These are phyloP conservation scores for Tenebrosternarchus preto DNA, from an alignment of 2,113 vertebrate species.

Conservation along the genomic window DNA sequence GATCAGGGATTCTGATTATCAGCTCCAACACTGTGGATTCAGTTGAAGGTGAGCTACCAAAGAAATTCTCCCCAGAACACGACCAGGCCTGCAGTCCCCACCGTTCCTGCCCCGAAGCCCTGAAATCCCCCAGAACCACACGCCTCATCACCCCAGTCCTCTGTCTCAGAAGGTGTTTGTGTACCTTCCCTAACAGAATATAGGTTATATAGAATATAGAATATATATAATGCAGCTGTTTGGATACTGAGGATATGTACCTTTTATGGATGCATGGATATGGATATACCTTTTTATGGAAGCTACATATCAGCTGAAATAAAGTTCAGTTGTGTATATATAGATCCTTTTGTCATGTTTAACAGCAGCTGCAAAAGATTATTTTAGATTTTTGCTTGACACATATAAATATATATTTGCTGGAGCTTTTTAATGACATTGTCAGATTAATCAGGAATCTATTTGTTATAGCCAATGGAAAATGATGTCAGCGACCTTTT, in stretches of 20 bases:
- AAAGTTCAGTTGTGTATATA: background rate
- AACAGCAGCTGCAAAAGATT: conserved; percentile 7
- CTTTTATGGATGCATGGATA: too few relatives aligned
- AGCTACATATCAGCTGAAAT: background rate
- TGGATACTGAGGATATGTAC: background rate
- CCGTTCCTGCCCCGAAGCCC: background rate
- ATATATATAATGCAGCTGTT: background rate
- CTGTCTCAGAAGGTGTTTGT: background rate
- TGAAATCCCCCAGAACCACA: too few relatives aligned
- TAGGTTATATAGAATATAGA: too few relatives aligned
- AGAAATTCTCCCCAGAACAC: background rate
- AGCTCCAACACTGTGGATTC: background rate
- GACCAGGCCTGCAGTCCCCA: background rate
- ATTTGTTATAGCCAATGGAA: background rate
- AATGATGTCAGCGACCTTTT: background rate
- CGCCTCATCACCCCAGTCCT: background rate
- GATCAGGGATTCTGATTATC: background rate
- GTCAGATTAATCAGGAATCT: conserved; percentile 35
- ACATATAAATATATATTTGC: background rate
- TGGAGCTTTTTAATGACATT: conserved; percentile 11
- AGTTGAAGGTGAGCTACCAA: background rate
- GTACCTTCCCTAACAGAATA: background rate
- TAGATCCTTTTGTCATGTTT: background rate
- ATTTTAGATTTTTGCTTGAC: background rate
- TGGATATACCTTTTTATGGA: too few relatives aligned